A percentile compares a stretch with the other conserved stretches of the same genome.
These are phyloP conservation scores for Polyploca ridens DNA, from an alignment of 2,888 invertebrate species.

Conservation along the genomic window DNA sequence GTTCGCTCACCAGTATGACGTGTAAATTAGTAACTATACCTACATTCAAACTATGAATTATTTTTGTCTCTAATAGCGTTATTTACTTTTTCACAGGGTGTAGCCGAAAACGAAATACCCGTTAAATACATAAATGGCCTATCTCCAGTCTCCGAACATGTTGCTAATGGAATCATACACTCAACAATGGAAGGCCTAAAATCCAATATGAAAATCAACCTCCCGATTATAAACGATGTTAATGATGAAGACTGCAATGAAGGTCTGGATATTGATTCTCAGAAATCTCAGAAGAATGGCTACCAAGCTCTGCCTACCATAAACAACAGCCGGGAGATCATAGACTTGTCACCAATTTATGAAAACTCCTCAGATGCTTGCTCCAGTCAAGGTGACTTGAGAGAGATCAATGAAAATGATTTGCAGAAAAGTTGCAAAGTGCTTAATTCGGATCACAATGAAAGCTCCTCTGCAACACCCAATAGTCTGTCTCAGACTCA, in stretches of 20 bases:
- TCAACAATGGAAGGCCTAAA: conserved; percentile 78
- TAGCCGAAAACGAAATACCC: conserved; percentile 73
- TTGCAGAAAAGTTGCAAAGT: conserved; percentile 65
- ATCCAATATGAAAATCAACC: conserved; percentile 77
- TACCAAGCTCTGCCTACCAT: conserved; percentile 68
- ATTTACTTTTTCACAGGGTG: conserved; percentile 55
- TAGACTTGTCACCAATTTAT: conserved; percentile 79
- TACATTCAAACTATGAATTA: background rate
- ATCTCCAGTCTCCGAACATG: conserved; percentile 77
- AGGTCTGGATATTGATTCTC: conserved; percentile 41
- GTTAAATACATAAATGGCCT: conserved; percentile 72
- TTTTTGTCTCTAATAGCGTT: conserved; percentile 1
- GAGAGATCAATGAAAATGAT: conserved; percentile 66
- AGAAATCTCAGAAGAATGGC: conserved; percentile 68
- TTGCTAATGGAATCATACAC: conserved; percentile 72
- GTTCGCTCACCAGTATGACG: background rate
- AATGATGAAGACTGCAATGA: conserved; percentile 80
- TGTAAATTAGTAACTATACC: background rate
- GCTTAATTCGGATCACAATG: conserved; percentile 67
- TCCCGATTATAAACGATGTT: conserved; percentile 77
- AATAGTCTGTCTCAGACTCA: conserved; percentile 79
- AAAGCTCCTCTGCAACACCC: conserved; percentile 73
- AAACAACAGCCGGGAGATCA: conserved; percentile 72
- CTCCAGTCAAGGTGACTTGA: conserved; percentile 77
- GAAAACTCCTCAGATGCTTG: conserved; percentile 82